Evolutionary conservation across 2,797 vertebrate genomes (phyloP).

Genomic region (Ptychobarbus kaznakovi): DNA sequence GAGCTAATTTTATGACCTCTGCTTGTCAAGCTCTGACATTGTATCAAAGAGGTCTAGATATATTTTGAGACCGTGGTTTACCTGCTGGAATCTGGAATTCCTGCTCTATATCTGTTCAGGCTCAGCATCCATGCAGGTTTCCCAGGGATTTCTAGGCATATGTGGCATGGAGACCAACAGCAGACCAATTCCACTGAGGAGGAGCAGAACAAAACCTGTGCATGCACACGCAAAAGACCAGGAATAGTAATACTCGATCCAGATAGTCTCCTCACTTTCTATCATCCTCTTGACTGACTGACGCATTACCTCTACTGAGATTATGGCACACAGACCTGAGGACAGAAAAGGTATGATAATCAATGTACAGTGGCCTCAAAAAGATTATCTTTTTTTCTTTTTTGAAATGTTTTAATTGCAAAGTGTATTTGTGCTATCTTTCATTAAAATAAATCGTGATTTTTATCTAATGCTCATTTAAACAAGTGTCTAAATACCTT

Average conservation of each 20-base stretch:
- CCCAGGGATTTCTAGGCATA: constrained; percentile 97
- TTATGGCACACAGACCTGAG: constrained; percentile 91
- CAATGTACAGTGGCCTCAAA: not conserved
- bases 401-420: not conserved
- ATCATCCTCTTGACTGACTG: constrained; percentile 97
- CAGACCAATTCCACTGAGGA: constrained; percentile 86
- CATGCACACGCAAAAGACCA: constrained; percentile 97
- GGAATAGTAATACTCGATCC: constrained; percentile 89
- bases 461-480: not conserved
- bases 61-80: not conserved
- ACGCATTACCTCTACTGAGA: constrained; percentile 95
- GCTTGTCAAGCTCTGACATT: constrained; percentile 3
- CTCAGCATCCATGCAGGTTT: constrained; percentile 96
- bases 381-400: not conserved
- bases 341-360: constrained; percentile 25
- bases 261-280: constrained; percentile 91
- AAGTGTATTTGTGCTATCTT: not conserved
- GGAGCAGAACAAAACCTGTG: constrained; percentile 86
- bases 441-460: not conserved
- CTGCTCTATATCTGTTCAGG: constrained; percentile 79
- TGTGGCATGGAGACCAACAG: constrained; percentile 93
- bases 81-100: not conserved
- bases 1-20: not conserved
- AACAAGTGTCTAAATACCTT: not conserved
- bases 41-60: not conserved